Evolutionary conservation across 2,888 invertebrate species (phyloP).

Genomic region (Beris chalybata): DNA sequence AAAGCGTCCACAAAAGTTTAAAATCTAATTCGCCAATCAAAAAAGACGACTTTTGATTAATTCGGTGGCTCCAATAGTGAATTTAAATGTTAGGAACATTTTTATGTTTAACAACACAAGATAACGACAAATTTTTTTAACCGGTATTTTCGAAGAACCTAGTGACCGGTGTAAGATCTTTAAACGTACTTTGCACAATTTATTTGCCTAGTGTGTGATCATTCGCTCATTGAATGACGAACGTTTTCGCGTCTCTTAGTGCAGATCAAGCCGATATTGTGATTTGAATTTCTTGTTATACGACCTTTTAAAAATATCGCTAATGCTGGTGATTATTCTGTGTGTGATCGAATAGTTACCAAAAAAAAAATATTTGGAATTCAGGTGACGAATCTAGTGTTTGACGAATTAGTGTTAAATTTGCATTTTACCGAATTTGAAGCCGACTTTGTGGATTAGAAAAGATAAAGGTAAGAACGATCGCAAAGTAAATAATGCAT

Average conservation of each 20-base stretch:
- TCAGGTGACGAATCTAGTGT: conserved; percentile 1
- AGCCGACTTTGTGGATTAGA: too few relatives aligned
- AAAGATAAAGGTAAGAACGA: too few relatives aligned
- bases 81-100: conserved; percentile 1
- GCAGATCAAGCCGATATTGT: not conserved
- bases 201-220: too few relatives aligned
- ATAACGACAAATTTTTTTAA: not conserved
- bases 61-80: not conserved
- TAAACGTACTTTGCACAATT: too few relatives aligned
- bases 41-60: not conserved
- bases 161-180: too few relatives aligned
- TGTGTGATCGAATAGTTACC: not conserved
- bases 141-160: not conserved
- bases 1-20: conserved; percentile 48
- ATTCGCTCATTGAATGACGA: too few relatives aligned
- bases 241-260: too few relatives aligned
- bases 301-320: not conserved
- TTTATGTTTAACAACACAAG: not conserved
- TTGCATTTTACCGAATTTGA: too few relatives aligned
- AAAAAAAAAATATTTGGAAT: not conserved
- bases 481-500: too few relatives aligned
- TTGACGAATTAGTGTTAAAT: not conserved
- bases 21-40: too few relatives aligned
- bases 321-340: conserved; percentile 1
- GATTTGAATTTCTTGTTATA: not conserved